Base-by-base conservation (phyloP, 2,888 invertebrate species). In the Ptilodon capucinus region DNA sequence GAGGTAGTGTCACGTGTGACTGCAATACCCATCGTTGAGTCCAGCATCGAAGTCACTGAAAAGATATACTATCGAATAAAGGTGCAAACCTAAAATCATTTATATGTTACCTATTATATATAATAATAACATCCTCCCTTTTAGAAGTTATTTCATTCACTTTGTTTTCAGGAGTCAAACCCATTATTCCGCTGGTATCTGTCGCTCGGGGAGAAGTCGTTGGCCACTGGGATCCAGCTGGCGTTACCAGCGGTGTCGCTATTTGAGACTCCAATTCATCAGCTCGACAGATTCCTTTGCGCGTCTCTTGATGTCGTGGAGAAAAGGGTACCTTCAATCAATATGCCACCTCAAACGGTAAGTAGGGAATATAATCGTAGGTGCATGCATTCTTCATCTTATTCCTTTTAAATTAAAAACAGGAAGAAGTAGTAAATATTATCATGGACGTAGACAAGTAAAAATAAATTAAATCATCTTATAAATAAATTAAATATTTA, bases 221-320 rank as follows among this genome's bases (percentile, higher is more conserved):
- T 97, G 11, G 93, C 93, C 17, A 92, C 93, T 0, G 95, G 95
- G 0, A 92, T 95, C 4, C 95, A 95, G 51, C 92, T 95, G 9
- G 94, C 97, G 0, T 88, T 93, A 42, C 97, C 97, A 0, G 94
- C 95, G 0, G 93, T 96, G 0, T 92, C 93, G 42, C 89, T 96
- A 32, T 92, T 96, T 41, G 95, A 95, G 73, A 91, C 93, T 0
- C 97, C 97, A 0, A 89, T 97, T 8, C 91, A 92, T 23, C 94
- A 94, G 48, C 91, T 96, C 32, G 97, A 97, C 84, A 92, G 92
- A 57, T 91, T 97, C 54, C 93, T 97, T 53, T 97, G 97, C 86
- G 94, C 93, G 74, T 96, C 97, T 47, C 92, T 98, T 57, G 97
- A 97, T 63, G 92, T 95, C 32, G 94, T 97, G n/a, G 97, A 97